A percentile compares a stretch with the other conserved stretches of the same genome.
These are phyloP conservation scores for Scelioninae gen. 2 DNA, from an alignment of 2,888 invertebrate genomes.

Conservation along the genomic window DNA sequence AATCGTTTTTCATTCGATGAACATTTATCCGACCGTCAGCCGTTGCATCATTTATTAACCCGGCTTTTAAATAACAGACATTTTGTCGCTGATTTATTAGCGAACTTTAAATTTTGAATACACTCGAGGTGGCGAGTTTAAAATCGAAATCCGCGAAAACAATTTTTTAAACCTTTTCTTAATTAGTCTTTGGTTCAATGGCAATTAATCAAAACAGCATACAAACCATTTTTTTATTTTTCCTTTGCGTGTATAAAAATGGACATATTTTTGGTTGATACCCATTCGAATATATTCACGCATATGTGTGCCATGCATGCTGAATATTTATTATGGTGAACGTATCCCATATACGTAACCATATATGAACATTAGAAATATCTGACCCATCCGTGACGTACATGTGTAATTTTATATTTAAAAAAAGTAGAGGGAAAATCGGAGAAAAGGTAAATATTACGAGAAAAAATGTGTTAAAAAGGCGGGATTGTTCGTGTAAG, in stretches of 20 bases:
- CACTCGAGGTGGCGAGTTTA: conserved; percentile 8
- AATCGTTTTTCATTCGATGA: conserved; percentile 11
- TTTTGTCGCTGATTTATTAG: conserved; percentile 26
- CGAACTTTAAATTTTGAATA: conserved; percentile 38
- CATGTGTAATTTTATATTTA: too few relatives aligned
- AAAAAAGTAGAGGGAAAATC: neutral
- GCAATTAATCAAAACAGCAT: conserved; percentile 23
- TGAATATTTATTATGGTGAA: too few relatives aligned
- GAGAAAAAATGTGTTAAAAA: neutral
- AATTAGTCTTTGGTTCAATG: conserved; percentile 26
- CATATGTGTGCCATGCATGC: too few relatives aligned
- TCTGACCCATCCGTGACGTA: too few relatives aligned
- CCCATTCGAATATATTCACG: too few relatives aligned
- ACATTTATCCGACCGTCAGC: conserved; percentile 20
- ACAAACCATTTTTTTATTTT: too few relatives aligned
- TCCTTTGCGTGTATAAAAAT: too few relatives aligned
- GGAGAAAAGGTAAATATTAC: neutral
- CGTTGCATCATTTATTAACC: conserved; percentile 20
- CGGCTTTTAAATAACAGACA: conserved; percentile 25
- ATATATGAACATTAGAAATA: too few relatives aligned
- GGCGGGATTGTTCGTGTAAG: conserved; percentile 11
- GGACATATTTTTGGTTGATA: too few relatives aligned
- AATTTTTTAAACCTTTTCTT: conserved; percentile 30
- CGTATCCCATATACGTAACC: too few relatives aligned
- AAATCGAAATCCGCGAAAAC: conserved; percentile 13